Evolutionary conservation across 2,888 invertebrate genomes (phyloP), one percentile per base, ranked within the genome.

Genomic region (Aleiodes testaceus): DNA sequence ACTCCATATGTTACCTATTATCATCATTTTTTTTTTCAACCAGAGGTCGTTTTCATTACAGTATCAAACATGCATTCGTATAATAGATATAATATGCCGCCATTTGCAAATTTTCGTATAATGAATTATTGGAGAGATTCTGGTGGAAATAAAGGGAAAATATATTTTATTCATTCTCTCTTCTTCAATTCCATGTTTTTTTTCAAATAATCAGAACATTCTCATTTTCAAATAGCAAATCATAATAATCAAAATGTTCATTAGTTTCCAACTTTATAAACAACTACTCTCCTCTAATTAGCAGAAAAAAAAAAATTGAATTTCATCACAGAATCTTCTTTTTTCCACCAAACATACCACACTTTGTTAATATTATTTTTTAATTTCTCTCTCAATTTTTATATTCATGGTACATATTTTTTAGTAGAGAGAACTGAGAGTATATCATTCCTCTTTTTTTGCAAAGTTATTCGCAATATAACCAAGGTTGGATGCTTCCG

Each of bases 391-490:
- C 20, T 20, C 14, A 45, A 18, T 14, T 45, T 45, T 45, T 45
- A 9, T 52, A 20, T 20, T 22, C 2, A 36, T 52, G 11, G 7
- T 52, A 1, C 52, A 52, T 52, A 52, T 52, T 52, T 20, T 18
- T 52, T 20, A 18, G 22, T 22, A 12, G n/a, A 22, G 22, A 12
- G 20, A 22, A 22, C 6, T 22, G 16, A 16, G 16, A 52, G 52
- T 11, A 52, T 22, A 14, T 4, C 45, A 14, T 30, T 44, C 20
- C 18, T 47, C 14, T 69, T 61, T 47, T 61, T 59, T 61, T 61
- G 3, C 5, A 3, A 36, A 63, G 44, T 63, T 69, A 49, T 30
- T 61, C 69, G 61, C 69, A 69, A 69, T 69, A 63, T 69, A 49
- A 61, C 63, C 52, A 52, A 20, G 18, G 20, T 22, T 18, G 61